A percentile compares a stretch with the other conserved stretches of the same genome.
Conservation (phyloP, 1,140 invertebrate species). For the Hirudo medicinalis region DNA sequence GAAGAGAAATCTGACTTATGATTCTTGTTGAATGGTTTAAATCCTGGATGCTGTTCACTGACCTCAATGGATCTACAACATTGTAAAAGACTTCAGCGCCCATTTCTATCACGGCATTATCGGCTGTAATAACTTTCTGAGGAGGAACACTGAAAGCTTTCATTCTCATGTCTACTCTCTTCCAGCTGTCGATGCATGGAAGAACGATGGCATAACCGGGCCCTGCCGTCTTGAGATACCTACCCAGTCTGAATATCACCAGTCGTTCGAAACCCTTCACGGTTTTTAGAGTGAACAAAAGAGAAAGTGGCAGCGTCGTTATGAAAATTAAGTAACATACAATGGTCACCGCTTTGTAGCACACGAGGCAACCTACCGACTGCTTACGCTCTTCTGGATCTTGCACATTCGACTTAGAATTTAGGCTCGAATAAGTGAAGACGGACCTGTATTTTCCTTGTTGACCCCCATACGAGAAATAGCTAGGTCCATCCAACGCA, state of each 20-base stretch:
- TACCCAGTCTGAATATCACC: conserved; percentile 32
- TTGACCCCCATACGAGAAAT: conserved; percentile 14
- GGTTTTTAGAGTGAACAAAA: conserved; percentile 19
- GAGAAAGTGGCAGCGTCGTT: conserved; percentile 19
- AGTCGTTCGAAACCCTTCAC: conserved; percentile 28
- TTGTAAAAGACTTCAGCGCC: conserved; percentile 34
- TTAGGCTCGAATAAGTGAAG: conserved; percentile 12
- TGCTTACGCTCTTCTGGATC: conserved; percentile 9
- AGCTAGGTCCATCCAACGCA: conserved; percentile 16
- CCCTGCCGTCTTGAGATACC: conserved; percentile 19
- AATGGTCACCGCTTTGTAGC: conserved; percentile 13
- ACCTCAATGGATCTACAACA: conserved; percentile 28
- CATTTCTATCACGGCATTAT: conserved; percentile 33
- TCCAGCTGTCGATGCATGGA: conserved; percentile 30
- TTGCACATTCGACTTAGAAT: neutral
- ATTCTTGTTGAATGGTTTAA: conserved; percentile 31
- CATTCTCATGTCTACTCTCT: conserved; percentile 31
- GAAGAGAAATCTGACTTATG: conserved; percentile 29
- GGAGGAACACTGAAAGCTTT: conserved; percentile 38
- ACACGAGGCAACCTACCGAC: conserved; percentile 8
- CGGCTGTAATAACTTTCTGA: conserved; percentile 35
- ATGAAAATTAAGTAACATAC: conserved; percentile 18
- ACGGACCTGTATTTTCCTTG: conserved; percentile 18
- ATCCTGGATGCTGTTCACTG: conserved; percentile 31
- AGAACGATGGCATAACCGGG: conserved; percentile 32